Conservation (phyloP, 2,113 vertebrate species). For the Saccopteryx bilineata region DNA sequence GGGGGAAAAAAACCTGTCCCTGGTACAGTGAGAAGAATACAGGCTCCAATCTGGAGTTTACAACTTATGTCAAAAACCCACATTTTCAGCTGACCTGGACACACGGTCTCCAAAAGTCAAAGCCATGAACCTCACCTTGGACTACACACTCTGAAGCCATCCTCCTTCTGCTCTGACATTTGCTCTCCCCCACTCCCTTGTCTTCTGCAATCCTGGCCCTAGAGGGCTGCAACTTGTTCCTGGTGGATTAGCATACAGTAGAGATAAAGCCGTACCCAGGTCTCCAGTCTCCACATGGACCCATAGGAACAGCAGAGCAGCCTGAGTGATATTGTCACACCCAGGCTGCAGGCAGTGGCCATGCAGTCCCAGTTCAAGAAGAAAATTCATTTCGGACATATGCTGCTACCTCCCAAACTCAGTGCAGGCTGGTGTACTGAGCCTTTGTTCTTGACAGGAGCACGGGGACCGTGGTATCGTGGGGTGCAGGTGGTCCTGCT, state of each 20-base stretch:
- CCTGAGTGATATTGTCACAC: slow-evolving; percentile 84
- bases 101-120: slow-evolving; percentile 34
- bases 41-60: slow-evolving; percentile 85
- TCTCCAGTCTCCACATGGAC: slow-evolving; percentile 40
- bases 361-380: slow-evolving; percentile 86
- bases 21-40: slow-evolving; percentile 88
- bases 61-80: slow-evolving; percentile 84
- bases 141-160: background rate
- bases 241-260: slow-evolving; percentile 44
- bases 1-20: slow-evolving; percentile 84
- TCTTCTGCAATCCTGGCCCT: background rate
- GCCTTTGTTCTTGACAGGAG: slow-evolving; percentile 71
- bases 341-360: slow-evolving; percentile 84
- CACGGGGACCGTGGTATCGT: accelerated
- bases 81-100: slow-evolving; percentile 48
- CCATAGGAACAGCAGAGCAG: slow-evolving; percentile 48
- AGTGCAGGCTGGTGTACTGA: background rate
- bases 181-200: background rate
- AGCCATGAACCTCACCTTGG: slow-evolving; percentile 10
- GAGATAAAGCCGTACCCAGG: slow-evolving; percentile 56
- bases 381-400: slow-evolving; percentile 88
- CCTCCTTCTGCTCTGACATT: background rate
- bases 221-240: slow-evolving; percentile 57
- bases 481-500: background rate
- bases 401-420: slow-evolving; percentile 48